These are phyloP conservation scores for Syngnathoides biaculeatus DNA, from an alignment of 2,113 vertebrate species.

Conservation along the genomic window DNA sequence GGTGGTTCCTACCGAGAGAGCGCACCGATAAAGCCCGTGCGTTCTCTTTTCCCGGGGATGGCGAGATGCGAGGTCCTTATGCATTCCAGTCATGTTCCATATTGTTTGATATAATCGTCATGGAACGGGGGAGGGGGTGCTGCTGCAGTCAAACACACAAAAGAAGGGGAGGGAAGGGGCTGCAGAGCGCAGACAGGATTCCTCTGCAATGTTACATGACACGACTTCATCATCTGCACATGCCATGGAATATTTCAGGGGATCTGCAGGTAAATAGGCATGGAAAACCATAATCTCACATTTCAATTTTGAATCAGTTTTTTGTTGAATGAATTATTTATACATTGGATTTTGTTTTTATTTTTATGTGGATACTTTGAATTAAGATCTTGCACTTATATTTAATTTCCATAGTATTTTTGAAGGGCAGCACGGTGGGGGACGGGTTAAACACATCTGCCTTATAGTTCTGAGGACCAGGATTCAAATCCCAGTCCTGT, in stretches of 20 bases:
- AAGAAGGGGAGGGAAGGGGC: slow-evolving; percentile 28
- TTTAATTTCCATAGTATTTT: too few relatives aligned
- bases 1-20: slow-evolving; percentile 61
- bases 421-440: too few relatives aligned
- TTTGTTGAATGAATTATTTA: too few relatives aligned
- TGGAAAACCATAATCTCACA: too few relatives aligned
- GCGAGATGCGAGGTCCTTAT: slow-evolving; percentile 45
- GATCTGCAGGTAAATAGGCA: neutral
- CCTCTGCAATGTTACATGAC: slow-evolving; percentile 44
- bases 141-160: slow-evolving; percentile 51
- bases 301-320: too few relatives aligned
- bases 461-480: too few relatives aligned
- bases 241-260: too few relatives aligned
- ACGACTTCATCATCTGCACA: neutral
- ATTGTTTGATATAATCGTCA: slow-evolving; percentile 67
- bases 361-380: too few relatives aligned
- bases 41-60: slow-evolving; percentile 10
- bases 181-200: slow-evolving; percentile 57
- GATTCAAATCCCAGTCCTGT: too few relatives aligned
- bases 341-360: too few relatives aligned
- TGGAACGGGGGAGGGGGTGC: slow-evolving; percentile 42
- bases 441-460: too few relatives aligned
- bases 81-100: slow-evolving; percentile 61
- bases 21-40: slow-evolving; percentile 57
- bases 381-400: too few relatives aligned